These are phyloP conservation scores for Cercocebus atys DNA, from an alignment of 2,113 vertebrate genomes.

Conservation along the genomic window DNA sequence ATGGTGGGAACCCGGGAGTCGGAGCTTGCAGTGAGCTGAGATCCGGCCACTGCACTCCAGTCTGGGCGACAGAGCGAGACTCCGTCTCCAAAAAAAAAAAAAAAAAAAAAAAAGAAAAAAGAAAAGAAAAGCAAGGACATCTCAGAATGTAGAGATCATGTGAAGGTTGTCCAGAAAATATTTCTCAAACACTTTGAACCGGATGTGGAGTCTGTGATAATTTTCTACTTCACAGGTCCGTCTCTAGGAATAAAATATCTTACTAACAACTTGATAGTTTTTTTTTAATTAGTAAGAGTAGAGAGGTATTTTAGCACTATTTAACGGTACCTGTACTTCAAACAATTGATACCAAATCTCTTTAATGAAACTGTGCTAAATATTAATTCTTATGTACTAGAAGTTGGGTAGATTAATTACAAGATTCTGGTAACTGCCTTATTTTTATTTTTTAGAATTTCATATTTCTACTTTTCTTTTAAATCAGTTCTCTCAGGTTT, in stretches of 20 bases:
- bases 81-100: no score
- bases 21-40: no score
- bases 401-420: neutral
- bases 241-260: neutral
- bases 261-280: neutral
- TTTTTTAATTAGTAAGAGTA: neutral
- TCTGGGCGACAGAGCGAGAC: no score
- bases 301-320: neutral
- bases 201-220: neutral
- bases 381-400: neutral
- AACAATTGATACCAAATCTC: neutral
- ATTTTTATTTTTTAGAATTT: neutral
- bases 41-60: no score
- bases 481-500: neutral
- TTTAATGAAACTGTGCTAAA: neutral
- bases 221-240: neutral
- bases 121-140: neutral
- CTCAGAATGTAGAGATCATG: neutral
- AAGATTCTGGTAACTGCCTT: neutral
- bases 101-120: no score
- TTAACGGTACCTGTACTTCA: neutral
- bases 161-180: neutral
- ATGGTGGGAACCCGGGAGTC: no score
- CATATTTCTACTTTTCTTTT: constrained; percentile 28
- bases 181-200: neutral